A percentile compares a stretch with the other conserved stretches of the same genome.
phyloP scores from a whole-genome alignment of 2,888 invertebrate species.

The Erebia aethiops region DNA sequence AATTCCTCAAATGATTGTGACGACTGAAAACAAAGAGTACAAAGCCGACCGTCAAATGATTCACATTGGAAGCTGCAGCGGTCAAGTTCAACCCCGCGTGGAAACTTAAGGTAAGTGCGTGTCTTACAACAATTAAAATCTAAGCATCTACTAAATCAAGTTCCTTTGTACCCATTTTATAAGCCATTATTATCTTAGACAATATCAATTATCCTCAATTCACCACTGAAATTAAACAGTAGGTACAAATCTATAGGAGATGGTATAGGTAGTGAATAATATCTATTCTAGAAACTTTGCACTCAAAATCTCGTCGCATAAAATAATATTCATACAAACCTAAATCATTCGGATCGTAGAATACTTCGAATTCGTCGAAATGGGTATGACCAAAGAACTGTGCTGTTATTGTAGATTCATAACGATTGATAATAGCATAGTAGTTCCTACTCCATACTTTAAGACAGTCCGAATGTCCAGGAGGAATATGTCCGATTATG shows the following conservation, averaged over 20 bases:
- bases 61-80: no score
- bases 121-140: no score
- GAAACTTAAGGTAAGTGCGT: no score
- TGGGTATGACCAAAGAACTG: slow-evolving; percentile 98
- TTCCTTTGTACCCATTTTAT: no score
- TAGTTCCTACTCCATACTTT: slow-evolving; percentile 98
- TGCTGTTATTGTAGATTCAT: slow-evolving; percentile 93
- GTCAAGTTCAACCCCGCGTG: no score
- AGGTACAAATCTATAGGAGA: no score
- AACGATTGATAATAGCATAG: slow-evolving; percentile 93
- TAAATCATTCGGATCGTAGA: slow-evolving; percentile 92
- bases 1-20: no score
- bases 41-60: no score
- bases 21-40: no score
- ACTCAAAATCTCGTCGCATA: background rate
- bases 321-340: slow-evolving; percentile 62
- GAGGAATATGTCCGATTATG: slow-evolving; percentile 98
- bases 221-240: background rate
- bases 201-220: no score
- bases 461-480: slow-evolving; percentile 95
- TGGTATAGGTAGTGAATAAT: background rate
- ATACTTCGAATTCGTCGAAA: slow-evolving; percentile 96
- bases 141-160: no score
- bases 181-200: no score
- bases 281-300: background rate